Percentiles rank a stretch among this genome's conserved stretches.
Evolutionary conservation across 2,797 vertebrate genomes (phyloP).

Genomic region (Melanogrammus aeglefinus): DNA sequence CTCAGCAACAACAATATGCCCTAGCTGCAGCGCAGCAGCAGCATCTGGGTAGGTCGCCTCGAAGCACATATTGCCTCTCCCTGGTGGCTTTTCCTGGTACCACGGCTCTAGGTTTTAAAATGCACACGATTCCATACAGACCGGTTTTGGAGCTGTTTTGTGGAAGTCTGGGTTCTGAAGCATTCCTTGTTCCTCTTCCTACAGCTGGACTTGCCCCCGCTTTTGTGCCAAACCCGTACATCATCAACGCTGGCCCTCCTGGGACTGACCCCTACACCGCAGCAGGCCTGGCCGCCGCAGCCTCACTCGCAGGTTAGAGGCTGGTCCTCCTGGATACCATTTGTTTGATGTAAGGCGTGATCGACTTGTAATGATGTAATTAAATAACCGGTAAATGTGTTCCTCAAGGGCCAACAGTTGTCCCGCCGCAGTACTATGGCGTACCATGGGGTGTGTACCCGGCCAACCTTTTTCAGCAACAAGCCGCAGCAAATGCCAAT

Average conservation of each 20-base stretch:
- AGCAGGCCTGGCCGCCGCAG: conserved; percentile 92
- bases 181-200: not conserved
- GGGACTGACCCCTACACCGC: conserved; percentile 96
- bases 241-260: conserved; percentile 93
- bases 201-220: conserved; percentile 93
- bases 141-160: not conserved
- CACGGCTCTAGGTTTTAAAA: not conserved
- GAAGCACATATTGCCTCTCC: not conserved
- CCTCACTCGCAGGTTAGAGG: conserved; percentile 86
- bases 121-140: not conserved
- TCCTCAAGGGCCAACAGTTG: conserved; percentile 89
- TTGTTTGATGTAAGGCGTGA: not conserved
- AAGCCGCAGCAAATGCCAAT: conserved; percentile 85
- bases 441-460: conserved; percentile 98
- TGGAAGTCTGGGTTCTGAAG: not conserved
- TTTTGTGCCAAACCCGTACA: conserved; percentile 99
- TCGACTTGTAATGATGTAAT: not conserved
- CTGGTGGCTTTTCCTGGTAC: not conserved
- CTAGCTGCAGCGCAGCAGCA: conserved; percentile 92
- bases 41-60: conserved; percentile 83
- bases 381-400: not conserved
- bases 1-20: conserved; percentile 95
- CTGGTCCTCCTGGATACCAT: not conserved
- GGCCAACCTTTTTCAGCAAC: conserved; percentile 96
- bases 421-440: conserved; percentile 96